Conservation (phyloP, 2,797 vertebrate genomes). For the Protosalanx chinensis region DNA sequence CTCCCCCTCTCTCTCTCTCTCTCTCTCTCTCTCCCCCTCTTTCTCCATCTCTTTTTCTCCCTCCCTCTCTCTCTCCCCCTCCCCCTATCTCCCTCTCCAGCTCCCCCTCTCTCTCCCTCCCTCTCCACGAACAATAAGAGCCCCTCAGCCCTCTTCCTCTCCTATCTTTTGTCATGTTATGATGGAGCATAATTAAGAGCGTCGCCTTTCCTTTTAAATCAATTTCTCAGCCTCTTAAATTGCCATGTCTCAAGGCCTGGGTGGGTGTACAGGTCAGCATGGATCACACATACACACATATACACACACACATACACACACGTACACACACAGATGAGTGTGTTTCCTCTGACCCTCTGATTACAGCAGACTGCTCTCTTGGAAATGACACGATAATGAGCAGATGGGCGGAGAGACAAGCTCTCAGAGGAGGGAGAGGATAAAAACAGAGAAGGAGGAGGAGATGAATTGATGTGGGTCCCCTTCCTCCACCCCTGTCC, state of each 20-base stretch:
- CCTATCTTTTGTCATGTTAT: constrained; percentile 3
- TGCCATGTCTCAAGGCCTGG: too few relatives aligned
- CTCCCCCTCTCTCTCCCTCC: too few relatives aligned
- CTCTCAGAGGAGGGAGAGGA: not conserved
- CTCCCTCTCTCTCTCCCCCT: not conserved
- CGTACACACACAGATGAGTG: not conserved
- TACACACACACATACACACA: not conserved
- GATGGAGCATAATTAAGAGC: not conserved
- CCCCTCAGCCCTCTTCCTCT: not conserved
- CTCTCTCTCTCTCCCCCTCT: not conserved
- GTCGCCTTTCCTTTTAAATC: not conserved
- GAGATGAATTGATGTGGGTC: not conserved
- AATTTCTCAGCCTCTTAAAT: not conserved
- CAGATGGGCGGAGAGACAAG: too few relatives aligned
- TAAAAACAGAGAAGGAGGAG: not conserved
- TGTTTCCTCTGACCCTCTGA: not conserved
- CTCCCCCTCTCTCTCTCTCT: not conserved
- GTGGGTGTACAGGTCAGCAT: too few relatives aligned
- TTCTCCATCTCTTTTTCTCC: not conserved
- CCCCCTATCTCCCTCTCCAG: not conserved
- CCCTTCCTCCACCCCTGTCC: too few relatives aligned
- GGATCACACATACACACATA: not conserved
- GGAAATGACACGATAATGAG: not conserved
- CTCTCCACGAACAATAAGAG: not conserved
- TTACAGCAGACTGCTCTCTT: not conserved